Conservation (phyloP, 2,888 invertebrate genomes). For the Ramazzottius varieornatus region DNA sequence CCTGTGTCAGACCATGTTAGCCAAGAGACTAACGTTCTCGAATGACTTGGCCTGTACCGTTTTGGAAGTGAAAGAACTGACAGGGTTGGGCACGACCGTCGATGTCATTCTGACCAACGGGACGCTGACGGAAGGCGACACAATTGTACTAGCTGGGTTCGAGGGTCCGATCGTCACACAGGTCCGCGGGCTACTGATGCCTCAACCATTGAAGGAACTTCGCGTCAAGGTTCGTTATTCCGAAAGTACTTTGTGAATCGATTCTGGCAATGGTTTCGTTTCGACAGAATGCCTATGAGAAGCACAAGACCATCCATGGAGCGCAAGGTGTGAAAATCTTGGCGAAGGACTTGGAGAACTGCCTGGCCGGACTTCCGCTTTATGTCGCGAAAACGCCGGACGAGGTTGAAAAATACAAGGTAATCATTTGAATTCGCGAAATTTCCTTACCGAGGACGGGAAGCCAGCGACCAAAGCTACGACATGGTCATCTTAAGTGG, state of each 20-base stretch:
- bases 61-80: conserved; percentile 60
- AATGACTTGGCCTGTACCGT: conserved; percentile 46
- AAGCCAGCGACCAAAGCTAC: too few species aligned
- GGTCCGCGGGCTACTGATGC: conserved; percentile 83
- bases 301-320: conserved; percentile 72
- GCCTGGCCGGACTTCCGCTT: conserved; percentile 70
- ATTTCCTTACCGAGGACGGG: too few species aligned
- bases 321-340: conserved; percentile 97
- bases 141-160: conserved; percentile 77
- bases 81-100: conserved; percentile 88
- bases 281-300: conserved; percentile 39
- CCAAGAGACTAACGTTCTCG: conserved; percentile 60
- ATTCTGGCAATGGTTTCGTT: neutral
- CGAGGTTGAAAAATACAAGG: conserved; percentile 55
- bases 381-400: conserved; percentile 71
- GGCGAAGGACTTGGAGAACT: conserved; percentile 88
- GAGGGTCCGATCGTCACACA: conserved; percentile 95
- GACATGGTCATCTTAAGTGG: too few species aligned
- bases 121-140: conserved; percentile 66
- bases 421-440: too few species aligned
- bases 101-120: conserved; percentile 96
- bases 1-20: conserved; percentile 61
- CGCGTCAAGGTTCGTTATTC: conserved; percentile 49
- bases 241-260: neutral
- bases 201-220: conserved; percentile 85